Conservation (phyloP, 2,888 invertebrate genomes). For the Orthosia incerta region DNA sequence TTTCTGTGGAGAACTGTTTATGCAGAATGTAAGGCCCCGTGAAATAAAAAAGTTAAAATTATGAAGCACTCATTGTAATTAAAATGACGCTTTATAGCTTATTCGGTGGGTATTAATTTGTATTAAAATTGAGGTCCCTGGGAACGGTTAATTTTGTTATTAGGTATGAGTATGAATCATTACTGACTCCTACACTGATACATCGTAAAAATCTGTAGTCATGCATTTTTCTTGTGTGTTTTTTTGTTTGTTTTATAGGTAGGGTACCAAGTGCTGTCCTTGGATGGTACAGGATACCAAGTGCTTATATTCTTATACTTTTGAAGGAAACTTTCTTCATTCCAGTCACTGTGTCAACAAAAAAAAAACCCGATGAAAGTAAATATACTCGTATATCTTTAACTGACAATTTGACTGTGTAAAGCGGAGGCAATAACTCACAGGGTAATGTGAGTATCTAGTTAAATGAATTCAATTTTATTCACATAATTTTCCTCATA, state of each 20-base stretch:
- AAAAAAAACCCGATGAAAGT: too few relatives aligned
- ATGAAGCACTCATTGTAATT: conserved; percentile 66
- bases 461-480: too few relatives aligned
- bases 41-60: conserved; percentile 69
- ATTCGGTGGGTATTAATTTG: conserved; percentile 51
- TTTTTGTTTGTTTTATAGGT: background rate
- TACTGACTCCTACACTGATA: background rate
- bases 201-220: background rate
- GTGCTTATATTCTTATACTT: too few relatives aligned
- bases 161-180: background rate
- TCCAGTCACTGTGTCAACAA: too few relatives aligned
- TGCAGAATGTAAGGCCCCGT: conserved; percentile 65
- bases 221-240: background rate
- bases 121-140: conserved; percentile 27
- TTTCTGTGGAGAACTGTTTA: conserved; percentile 68
- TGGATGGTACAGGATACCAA: too few relatives aligned
- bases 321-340: too few relatives aligned
- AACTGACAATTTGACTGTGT: too few relatives aligned
- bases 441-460: too few relatives aligned
- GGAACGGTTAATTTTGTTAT: background rate
- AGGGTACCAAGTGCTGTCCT: too few relatives aligned
- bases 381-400: too few relatives aligned
- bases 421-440: too few relatives aligned
- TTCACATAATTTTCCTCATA: too few relatives aligned
- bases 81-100: conserved; percentile 66